Conservation (phyloP, 2,113 vertebrate genomes). For the Gila orcuttii region DNA sequence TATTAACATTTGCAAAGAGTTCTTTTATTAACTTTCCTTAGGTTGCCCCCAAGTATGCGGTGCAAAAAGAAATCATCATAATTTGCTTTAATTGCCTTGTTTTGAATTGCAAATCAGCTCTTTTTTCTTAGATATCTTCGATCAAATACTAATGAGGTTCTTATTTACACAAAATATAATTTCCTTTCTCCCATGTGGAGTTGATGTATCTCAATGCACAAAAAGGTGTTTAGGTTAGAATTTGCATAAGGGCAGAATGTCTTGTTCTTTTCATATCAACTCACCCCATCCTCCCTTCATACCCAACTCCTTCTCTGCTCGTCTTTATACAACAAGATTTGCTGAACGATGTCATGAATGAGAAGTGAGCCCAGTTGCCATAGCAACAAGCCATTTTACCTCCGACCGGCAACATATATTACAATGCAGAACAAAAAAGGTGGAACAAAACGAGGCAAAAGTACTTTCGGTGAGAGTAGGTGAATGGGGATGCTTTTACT, state of each 20-base stretch:
- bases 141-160: constrained; percentile 52
- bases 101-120: constrained; percentile 51
- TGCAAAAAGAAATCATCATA: constrained; percentile 31
- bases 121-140: constrained; percentile 39
- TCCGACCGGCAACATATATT: constrained; percentile 54
- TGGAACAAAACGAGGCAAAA: constrained; percentile 41
- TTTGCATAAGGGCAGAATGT: constrained; percentile 51
- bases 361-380: constrained; percentile 62
- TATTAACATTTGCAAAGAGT: constrained; percentile 26
- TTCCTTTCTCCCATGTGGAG: constrained; percentile 27
- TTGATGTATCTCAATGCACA: constrained; percentile 33
- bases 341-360: constrained; percentile 61
- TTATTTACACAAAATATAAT: constrained; percentile 53
- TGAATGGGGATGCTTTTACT: constrained; percentile 46
- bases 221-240: constrained; percentile 36
- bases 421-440: constrained; percentile 53
- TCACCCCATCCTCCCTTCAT: constrained; percentile 34
- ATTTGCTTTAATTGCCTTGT: constrained; percentile 46
- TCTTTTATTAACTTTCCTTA: constrained; percentile 24
- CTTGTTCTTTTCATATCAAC: constrained; percentile 39
- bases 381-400: constrained; percentile 62
- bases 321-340: constrained; percentile 57
- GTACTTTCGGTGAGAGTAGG: constrained; percentile 29
- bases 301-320: constrained; percentile 37
- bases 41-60: constrained; percentile 12